A percentile compares a stretch with the other conserved stretches of the same genome.
These are phyloP conservation scores for Psittacula derbiana DNA, from an alignment of 2,797 vertebrate genomes.

Conservation along the genomic window DNA sequence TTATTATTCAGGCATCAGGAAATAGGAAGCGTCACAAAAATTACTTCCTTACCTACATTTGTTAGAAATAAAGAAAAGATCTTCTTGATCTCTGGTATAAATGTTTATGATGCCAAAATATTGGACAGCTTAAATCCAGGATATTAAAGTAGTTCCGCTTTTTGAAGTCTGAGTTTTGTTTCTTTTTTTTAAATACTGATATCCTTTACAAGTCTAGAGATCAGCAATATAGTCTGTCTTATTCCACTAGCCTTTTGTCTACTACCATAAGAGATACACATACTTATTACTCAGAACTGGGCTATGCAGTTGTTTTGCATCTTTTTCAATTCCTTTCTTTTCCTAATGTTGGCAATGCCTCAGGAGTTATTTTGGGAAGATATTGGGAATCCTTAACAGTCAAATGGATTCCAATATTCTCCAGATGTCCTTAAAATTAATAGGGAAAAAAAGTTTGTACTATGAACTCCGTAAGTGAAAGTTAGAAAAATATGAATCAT, in stretches of 20 bases:
- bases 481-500: not conserved
- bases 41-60: slow-evolving; percentile 64
- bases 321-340: not conserved
- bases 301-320: not conserved
- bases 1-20: slow-evolving; percentile 36
- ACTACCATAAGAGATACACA: not conserved
- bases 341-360: not conserved
- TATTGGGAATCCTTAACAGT: not conserved
- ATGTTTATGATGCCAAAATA: slow-evolving; percentile 6
- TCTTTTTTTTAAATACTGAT: not conserved
- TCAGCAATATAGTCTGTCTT: not conserved
- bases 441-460: not conserved
- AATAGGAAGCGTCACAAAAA: slow-evolving; percentile 53
- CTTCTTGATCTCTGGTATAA: slow-evolving; percentile 35
- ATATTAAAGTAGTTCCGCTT: slow-evolving; percentile 14
- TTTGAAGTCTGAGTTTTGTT: not conserved
- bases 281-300: not conserved
- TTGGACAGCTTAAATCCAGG: not conserved
- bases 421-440: not conserved
- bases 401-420: not conserved
- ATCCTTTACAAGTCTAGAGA: not conserved
- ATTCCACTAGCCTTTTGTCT: not conserved
- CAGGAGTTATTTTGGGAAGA: slow-evolving; percentile 10
- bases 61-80: slow-evolving; percentile 38
- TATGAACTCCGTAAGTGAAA: not conserved